These are phyloP conservation scores for Caenorhabditis japonica DNA, from an alignment of 2,888 invertebrate genomes.

Conservation along the genomic window DNA sequence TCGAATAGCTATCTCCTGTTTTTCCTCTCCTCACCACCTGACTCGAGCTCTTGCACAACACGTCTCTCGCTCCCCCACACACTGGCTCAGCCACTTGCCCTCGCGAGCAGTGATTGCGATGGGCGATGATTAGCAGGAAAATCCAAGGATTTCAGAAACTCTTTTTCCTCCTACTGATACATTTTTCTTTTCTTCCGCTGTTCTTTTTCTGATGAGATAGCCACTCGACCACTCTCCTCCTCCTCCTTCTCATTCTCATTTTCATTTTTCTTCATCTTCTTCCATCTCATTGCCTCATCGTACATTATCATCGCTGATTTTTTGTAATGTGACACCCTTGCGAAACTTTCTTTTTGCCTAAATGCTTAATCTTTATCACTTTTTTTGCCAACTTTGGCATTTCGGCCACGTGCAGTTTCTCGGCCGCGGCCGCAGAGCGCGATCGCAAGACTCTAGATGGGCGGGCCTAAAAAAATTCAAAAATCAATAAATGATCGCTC, in stretches of 20 bases:
- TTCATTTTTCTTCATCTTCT: too few species aligned
- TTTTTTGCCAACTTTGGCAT: too few species aligned
- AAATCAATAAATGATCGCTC: too few species aligned
- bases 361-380: too few species aligned
- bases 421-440: too few species aligned
- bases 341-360: conserved; percentile 7
- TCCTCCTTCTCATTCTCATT: too few species aligned
- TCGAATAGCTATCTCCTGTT: conserved; percentile 18
- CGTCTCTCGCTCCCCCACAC: conserved; percentile 11
- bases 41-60: conserved; percentile 37
- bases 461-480: too few species aligned
- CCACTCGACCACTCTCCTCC: too few species aligned
- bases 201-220: too few species aligned
- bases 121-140: conserved; percentile 17
- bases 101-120: conserved; percentile 7
- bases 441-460: too few species aligned
- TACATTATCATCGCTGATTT: conserved; percentile 42
- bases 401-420: too few species aligned
- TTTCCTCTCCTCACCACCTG: conserved; percentile 42
- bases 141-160: conserved; percentile 45
- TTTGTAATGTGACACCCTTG: conserved; percentile 47
- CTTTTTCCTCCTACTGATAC: conserved; percentile 49
- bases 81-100: conserved; percentile 5
- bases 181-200: conserved; percentile 35
- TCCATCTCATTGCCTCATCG: conserved; percentile 7